Conservation (phyloP, 2,888 invertebrate species). For the Lordiphosa fenestrarum region DNA sequence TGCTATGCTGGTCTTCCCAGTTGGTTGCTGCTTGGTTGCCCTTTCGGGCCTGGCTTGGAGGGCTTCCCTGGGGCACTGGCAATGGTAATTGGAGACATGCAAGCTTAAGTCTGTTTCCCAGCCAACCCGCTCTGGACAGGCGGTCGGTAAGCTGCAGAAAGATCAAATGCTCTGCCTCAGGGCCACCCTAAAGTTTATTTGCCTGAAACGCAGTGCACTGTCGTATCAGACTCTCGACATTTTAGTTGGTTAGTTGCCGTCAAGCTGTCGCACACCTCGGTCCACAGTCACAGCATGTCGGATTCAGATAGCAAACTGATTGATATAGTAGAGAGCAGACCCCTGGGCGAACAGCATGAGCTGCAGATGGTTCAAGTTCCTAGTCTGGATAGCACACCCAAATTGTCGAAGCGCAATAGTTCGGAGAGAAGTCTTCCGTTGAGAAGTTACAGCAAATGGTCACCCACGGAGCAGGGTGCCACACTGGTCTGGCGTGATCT, state of each 20-base stretch:
- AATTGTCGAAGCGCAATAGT: conserved; percentile 73
- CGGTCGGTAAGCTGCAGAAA: conserved; percentile 30
- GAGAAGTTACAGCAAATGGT: conserved; percentile 82
- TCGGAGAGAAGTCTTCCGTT: conserved; percentile 77
- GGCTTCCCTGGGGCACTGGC: conserved; percentile 54
- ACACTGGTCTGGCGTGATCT: conserved; percentile 91
- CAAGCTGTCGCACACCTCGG: conserved; percentile 4
- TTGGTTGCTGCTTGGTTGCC: conserved; percentile 42
- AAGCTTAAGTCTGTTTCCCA: conserved; percentile 32
- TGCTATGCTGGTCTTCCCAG: conserved; percentile 16
- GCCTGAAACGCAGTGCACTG: conserved; percentile 10
- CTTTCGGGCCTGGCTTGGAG: conserved; percentile 46
- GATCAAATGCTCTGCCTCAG: conserved; percentile 36
- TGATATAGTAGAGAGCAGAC: conserved; percentile 20
- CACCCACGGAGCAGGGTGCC: conserved; percentile 84
- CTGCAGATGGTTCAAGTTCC: conserved; percentile 53
- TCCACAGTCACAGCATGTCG: conserved; percentile 39
- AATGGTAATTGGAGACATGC: conserved; percentile 33
- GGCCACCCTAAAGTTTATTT: conserved; percentile 37
- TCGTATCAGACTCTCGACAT: conserved; percentile 1
- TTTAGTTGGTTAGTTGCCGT: conserved; percentile 10
- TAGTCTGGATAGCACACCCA: conserved; percentile 58
- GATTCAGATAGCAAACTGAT: conserved; percentile 42
- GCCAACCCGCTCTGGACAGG: conserved; percentile 2
- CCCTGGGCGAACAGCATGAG: conserved; percentile 36